Evolutionary conservation across 2,113 vertebrate species (phyloP), one percentile per base, ranked within the genome.

Genomic region (Xyliphius kryptos): DNA sequence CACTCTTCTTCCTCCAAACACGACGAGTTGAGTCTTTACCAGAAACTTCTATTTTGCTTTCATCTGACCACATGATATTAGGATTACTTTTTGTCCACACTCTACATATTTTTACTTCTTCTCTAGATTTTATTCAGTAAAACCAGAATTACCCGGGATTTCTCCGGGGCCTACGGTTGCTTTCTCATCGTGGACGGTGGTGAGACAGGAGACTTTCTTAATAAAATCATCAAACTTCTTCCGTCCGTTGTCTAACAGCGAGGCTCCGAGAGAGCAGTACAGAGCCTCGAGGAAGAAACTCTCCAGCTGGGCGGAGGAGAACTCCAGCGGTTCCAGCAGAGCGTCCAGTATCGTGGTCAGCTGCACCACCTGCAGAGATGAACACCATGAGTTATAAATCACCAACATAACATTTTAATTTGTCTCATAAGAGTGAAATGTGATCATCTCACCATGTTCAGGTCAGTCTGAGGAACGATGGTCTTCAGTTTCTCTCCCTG

Each of bases 361-460:
- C 81, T 99, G 96, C 22, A 78, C 84, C 0, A 96, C 86, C 96
- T 98, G 78, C 26, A 60, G 11, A 60, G 26, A 8, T 8, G 11
- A 60, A 6, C 2, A 44, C 2, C 13, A 14, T 9, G 6, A 5
- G n/a, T n/a, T n/a, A n/a, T n/a, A n/a, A n/a, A n/a, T n/a, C n/a
- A n/a, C n/a, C n/a, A n/a, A n/a, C n/a, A n/a, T n/a, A n/a, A n/a
- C n/a, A n/a, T n/a, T n/a, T n/a, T n/a, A n/a, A n/a, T n/a, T n/a
- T n/a, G n/a, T n/a, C n/a, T n/a, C n/a, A n/a, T n/a, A n/a, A n/a
- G n/a, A n/a, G n/a, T n/a, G n/a, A n/a, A n/a, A n/a, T n/a, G n/a
- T n/a, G n/a, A n/a, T n/a, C n/a, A n/a, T 50, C 85, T 76, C 73
- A 98, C 96, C 95, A 99, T 96, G 66, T 97, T 99, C 10, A 99